Percentiles rank a stretch among this genome's conserved stretches.
These are phyloP conservation scores for Lacerta bilineata DNA, from an alignment of 2,797 vertebrate species.

Conservation along the genomic window DNA sequence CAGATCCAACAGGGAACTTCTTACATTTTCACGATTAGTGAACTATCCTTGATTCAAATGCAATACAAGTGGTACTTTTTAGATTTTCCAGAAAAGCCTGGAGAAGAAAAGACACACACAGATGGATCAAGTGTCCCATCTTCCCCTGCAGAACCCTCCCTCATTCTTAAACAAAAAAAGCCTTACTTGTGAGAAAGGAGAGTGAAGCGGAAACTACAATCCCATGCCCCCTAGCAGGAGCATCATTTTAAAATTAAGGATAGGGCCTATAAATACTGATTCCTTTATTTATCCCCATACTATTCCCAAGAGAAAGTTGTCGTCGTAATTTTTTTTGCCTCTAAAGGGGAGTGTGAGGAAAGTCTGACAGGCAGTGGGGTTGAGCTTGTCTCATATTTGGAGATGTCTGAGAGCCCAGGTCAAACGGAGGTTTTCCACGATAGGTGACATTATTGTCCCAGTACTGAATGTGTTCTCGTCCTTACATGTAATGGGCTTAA, in stretches of 20 bases:
- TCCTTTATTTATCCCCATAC: not conserved
- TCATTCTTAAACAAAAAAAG: not conserved
- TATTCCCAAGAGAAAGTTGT: not conserved
- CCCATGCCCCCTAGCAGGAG: not conserved
- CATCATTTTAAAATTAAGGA: not conserved
- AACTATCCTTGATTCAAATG: too few species aligned
- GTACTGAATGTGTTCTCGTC: not conserved
- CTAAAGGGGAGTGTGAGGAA: not conserved
- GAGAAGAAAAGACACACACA: not conserved
- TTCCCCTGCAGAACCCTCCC: not conserved
- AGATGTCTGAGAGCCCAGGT: not conserved
- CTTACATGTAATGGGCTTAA: not conserved
- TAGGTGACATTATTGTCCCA: not conserved
- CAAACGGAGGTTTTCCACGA: not conserved
- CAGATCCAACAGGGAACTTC: too few species aligned
- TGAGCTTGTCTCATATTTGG: not conserved
- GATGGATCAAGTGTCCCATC: too few species aligned
- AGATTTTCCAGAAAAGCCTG: too few species aligned
- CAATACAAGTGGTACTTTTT: too few species aligned
- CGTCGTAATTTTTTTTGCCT: not conserved
- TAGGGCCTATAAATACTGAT: not conserved
- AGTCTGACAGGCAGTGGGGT: not conserved
- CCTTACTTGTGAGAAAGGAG: not conserved
- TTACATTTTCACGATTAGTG: too few species aligned
- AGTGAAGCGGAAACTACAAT: not conserved